These are phyloP conservation scores for Micropterix aruncella DNA, from an alignment of 2,888 invertebrate genomes.

Conservation along the genomic window DNA sequence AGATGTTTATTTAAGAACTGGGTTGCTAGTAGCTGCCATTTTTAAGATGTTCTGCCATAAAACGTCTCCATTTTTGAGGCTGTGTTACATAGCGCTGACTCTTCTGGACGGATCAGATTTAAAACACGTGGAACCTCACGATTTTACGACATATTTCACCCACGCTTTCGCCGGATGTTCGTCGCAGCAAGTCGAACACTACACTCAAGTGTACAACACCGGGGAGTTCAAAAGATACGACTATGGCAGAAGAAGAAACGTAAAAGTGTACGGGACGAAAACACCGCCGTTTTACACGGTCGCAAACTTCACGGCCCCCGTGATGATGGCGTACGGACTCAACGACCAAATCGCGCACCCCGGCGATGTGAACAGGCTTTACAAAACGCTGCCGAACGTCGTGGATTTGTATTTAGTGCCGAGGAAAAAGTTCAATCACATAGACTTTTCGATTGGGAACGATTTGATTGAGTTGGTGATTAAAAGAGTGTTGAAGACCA, in stretches of 20 bases:
- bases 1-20: too few relatives aligned
- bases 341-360: slow-evolving; percentile 18
- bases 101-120: slow-evolving; percentile 1
- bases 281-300: slow-evolving; percentile 19
- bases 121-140: too few relatives aligned
- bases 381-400: slow-evolving; percentile 16
- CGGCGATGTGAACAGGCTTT: slow-evolving; percentile 15
- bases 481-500: not conserved
- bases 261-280: slow-evolving; percentile 14
- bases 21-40: too few relatives aligned
- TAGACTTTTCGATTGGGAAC: not conserved
- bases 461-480: not conserved
- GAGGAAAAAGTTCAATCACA: not conserved
- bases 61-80: too few relatives aligned
- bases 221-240: slow-evolving; percentile 18
- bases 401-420: slow-evolving; percentile 11
- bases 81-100: not conserved
- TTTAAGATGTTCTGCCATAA: too few relatives aligned
- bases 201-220: slow-evolving; percentile 15
- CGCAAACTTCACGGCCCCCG: slow-evolving; percentile 16
- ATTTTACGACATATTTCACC: too few relatives aligned
- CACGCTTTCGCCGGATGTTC: slow-evolving; percentile 20
- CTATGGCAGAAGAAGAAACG: slow-evolving; percentile 17
- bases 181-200: slow-evolving; percentile 18
- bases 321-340: slow-evolving; percentile 16